Base-by-base conservation (phyloP, 2,797 vertebrate species). In the Neoniphon sammara region DNA sequence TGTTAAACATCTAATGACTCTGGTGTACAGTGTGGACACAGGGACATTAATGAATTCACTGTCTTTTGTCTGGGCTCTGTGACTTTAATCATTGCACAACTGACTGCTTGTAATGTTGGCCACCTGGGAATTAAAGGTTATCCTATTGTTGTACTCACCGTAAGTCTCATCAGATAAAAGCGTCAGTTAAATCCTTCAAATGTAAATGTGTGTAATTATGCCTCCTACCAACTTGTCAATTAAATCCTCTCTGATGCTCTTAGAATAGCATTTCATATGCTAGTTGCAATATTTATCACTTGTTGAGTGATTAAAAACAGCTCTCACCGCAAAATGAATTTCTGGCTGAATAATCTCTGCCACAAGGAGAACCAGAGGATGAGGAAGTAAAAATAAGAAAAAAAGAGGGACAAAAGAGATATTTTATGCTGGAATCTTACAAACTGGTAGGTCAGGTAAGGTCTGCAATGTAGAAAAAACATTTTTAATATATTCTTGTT, bases 181-280 rank as follows among this genome's bases (percentile, higher is more conserved):
- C 14, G 18, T 56, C 27, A 30, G 27, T 56, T 18, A 56, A 31
- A 30, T 30, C 54, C 15, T 30, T 30, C 30, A 25, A 56, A 56
- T 56, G 17, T 30, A 30, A 17, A 55, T 55, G 27, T 31, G 17
- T 30, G 27, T 36, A 58, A 31, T 20, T 36, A 58, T 36, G 56
- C n/a, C 10, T 58, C 56, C 18, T 30, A n/a, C 15, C 18, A 58
- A 56, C 54, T 58, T 20, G 36, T 30, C 11, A 58, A 39, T 58
- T 58, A 58, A 7, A 36, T 15, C 18, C 56, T 9, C 31, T 34
- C 56, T 58, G 56, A 58, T 11, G 20, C 52, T 54, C 52, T n/a
- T 15, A 36, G 56, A 58, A 39, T 20, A 58, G 56, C 56, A 36
- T 39, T 58, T 58, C 25, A 56, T 56, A 30, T 7, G 56, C 31